Evolutionary conservation across 2,888 invertebrate genomes (phyloP), one percentile per base, ranked within the genome.

Genomic region (Baccha elongata): DNA sequence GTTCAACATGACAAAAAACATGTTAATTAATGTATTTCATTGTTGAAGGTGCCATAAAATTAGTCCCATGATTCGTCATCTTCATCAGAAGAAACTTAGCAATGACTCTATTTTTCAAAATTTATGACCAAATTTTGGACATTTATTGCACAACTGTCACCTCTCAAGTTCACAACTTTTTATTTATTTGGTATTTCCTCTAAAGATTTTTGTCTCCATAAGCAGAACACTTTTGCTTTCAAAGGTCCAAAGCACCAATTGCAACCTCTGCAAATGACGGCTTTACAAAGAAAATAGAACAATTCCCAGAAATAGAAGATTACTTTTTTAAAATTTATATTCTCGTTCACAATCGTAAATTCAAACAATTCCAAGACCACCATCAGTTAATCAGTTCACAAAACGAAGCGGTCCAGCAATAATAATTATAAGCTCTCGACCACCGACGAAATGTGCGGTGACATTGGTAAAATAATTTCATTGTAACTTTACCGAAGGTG

Each of bases 391-490:
- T 80, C 74, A 75, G 26, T 42, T 48, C 50, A n/a, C 17, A 11
- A 17, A 10, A 21, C 13, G 13, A 2, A 1, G 10, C 3, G 7
- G 37, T 3, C 13, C 5, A 7, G 19, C 19, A 35, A 5, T 23
- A 58, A n/a, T 58, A 60, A 60, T 60, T 60, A n/a, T n/a, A 60
- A 44, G 26, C 26, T 7, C 42, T 29, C 29, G 60, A 60, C 60
- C 60, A 44, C 19, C 62, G 35, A 55, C 64, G 55, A 74, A 48
- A 62, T 65, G 32, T 64, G 74, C 40, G 69, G 74, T 80, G 74
- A 75, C 80, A 69, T 65, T 80, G 74, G 75, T 58, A 21, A 81
- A 68, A 83, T 83, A 68, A 78, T 83, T 78, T 83, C 64, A 42
- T 67, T 80, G 50, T 67, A 65, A 67, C 46, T 76, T 44, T 35